These are phyloP conservation scores for Drosophila nigrodunni DNA, from an alignment of 1,140 invertebrate genomes.

Conservation along the genomic window DNA sequence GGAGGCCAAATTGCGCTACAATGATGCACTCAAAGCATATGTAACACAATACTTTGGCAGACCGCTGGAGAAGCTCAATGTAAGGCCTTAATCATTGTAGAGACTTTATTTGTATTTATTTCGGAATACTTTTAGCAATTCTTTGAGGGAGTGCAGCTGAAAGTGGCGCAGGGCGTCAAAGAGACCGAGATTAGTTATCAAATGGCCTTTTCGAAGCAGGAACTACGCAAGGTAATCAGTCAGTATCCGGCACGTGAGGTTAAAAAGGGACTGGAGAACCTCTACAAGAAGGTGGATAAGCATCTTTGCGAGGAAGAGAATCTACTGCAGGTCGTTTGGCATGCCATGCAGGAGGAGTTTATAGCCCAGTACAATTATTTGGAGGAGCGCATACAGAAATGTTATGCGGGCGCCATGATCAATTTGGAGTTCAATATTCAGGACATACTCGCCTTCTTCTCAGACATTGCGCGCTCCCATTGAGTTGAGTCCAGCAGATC, in stretches of 20 bases:
- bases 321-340: constrained; percentile 97
- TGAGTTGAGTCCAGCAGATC: constrained; percentile 21
- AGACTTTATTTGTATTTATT: not conserved
- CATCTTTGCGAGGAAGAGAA: constrained; percentile 98
- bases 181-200: constrained; percentile 99
- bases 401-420: constrained; percentile 98
- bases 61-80: constrained; percentile 97
- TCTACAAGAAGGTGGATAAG: constrained; percentile 99
- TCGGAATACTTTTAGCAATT: constrained; percentile 88
- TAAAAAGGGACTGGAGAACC: constrained; percentile 96
- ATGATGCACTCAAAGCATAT: constrained; percentile 95
- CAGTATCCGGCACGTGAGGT: constrained; percentile 98
- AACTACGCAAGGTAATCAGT: constrained; percentile 97
- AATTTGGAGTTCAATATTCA: constrained; percentile 97
- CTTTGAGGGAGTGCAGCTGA: constrained; percentile 97
- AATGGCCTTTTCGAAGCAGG: constrained; percentile 98
- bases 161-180: constrained; percentile 96
- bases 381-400: constrained; percentile 96
- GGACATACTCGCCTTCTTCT: constrained; percentile 98
- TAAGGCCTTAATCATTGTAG: constrained; percentile 81
- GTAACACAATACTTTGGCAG: constrained; percentile 97
- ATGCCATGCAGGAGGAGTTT: constrained; percentile 99
- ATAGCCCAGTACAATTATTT: constrained; percentile 98
- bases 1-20: constrained; percentile 96
- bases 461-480: constrained; percentile 98